Base-by-base conservation (phyloP, 1,140 invertebrate species). In the Harpegnathos saltator region DNA sequence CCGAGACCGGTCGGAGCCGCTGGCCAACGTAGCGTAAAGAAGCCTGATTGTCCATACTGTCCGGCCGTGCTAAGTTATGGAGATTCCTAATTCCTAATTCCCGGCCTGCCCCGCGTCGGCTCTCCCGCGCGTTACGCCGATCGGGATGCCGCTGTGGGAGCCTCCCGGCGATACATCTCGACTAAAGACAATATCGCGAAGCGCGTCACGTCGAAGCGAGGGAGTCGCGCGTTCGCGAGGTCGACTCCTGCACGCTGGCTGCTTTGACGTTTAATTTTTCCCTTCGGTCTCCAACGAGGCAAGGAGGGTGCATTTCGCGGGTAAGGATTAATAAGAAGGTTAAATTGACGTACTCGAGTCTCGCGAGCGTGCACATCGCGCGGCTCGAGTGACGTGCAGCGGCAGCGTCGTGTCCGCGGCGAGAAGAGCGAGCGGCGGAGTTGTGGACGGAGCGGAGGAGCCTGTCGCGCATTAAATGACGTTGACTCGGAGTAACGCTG, bases 21-120 rank as follows among this genome's bases (percentile, higher is more conserved):
- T 87, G 83, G 48, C 58, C 91, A 91, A 84, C 92, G 89, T 92
- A 92, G 87, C 90, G 90, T 93, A 83, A 93, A 93, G 74, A 88
- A 91, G 91, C 90, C 89, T 93, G 92, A 93, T 93, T 93, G 91
- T 93, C 92, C 92, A 91, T 93, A 93, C 93, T 93, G 92, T 93
- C 91, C 90, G 71, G 73, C 65, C 75, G 87, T 68, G 86, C 61
- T 90, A 90, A 90, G 69, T 93, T 92, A 93, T 93, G 92, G 89
- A 91, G 87, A 89, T 92, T 90, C 80, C 75, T 71, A 85, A 89
- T 88, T n/a, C 85, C 85, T 86, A 91, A 89, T n/a, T n/a, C n/a
- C 86, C 69, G 29, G 54, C 56, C 56, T 61, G 52, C 84, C 62
- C 66, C 80, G 38, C 19, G 58, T 71, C 24, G 9, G 29, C 24